These are phyloP conservation scores for Thamnophis sirtalis DNA, from an alignment of 2,113 vertebrate species.

Conservation along the genomic window DNA sequence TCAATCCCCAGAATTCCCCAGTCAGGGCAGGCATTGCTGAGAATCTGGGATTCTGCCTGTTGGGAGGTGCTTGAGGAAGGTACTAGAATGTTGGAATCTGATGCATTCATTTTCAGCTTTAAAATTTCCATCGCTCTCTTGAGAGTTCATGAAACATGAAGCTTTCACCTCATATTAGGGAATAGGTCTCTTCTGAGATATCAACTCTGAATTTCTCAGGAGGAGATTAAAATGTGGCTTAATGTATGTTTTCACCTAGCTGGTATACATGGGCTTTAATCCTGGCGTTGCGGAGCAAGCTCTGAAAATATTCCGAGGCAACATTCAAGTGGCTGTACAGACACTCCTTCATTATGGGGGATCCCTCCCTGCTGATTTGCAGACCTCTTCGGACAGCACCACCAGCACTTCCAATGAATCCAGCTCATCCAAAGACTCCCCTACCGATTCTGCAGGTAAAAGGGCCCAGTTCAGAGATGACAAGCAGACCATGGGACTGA, in stretches of 20 bases:
- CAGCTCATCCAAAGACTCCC: conserved; percentile 62
- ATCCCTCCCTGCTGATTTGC: conserved; percentile 69
- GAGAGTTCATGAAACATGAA: no score
- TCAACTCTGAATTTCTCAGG: not conserved
- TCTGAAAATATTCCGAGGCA: conserved; percentile 75
- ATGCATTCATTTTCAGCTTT: not conserved
- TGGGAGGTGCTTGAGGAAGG: not conserved
- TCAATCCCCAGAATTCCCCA: not conserved
- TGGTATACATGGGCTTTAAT: conserved; percentile 85
- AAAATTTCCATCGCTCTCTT: not conserved
- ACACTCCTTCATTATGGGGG: conserved; percentile 81
- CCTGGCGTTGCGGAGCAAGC: conserved; percentile 65
- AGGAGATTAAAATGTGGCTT: no score
- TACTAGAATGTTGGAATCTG: not conserved
- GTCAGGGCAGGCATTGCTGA: not conserved
- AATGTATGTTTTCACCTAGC: conserved; percentile 53
- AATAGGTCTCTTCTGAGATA: not conserved
- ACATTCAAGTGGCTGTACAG: conserved; percentile 80
- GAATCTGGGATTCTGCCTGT: not conserved
- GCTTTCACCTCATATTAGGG: not conserved
- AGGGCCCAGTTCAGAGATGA: no score
- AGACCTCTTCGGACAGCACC: conserved; percentile 45
- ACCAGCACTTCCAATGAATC: conserved; percentile 73
- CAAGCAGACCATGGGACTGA: not conserved
- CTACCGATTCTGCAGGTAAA: conserved; percentile 70